phyloP scores from a whole-genome alignment of 1,140 invertebrate genomes.

The Psix sp. region DNA sequence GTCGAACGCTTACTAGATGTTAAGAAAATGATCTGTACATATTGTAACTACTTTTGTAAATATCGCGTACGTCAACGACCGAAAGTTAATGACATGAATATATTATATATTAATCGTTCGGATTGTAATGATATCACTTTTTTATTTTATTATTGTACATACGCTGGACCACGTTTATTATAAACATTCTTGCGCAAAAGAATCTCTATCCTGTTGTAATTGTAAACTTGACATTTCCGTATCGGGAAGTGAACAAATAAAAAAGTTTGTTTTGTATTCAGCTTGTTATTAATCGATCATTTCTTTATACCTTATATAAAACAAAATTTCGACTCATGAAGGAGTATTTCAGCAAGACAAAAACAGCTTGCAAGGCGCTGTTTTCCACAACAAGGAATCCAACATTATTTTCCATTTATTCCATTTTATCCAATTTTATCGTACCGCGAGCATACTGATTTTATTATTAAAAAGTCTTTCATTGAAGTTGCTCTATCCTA shows the following conservation, averaged over 20 bases:
- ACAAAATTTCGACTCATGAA: too few species aligned
- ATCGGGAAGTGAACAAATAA: constrained; percentile 45
- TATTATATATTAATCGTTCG: constrained; percentile 55
- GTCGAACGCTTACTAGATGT: constrained; percentile 76
- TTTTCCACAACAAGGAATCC: too few species aligned
- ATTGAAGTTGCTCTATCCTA: too few species aligned
- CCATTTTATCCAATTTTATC: too few species aligned
- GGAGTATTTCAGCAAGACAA: too few species aligned
- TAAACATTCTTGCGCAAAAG: constrained; percentile 54
- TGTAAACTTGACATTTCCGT: constrained; percentile 50
- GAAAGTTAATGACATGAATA: constrained; percentile 54
- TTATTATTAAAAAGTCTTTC: too few species aligned
- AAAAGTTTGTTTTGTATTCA: constrained; percentile 60
- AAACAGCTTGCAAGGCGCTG: too few species aligned
- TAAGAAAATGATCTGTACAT: constrained; percentile 74
- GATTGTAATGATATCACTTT: constrained; percentile 56
- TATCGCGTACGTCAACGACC: constrained; percentile 61
- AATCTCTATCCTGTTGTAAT: constrained; percentile 59
- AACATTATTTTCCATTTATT: too few species aligned
- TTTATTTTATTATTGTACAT: constrained; percentile 61
- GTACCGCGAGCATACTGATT: too few species aligned
- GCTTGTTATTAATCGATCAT: constrained; percentile 28
- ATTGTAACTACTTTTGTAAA: constrained; percentile 75
- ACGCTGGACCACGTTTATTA: constrained; percentile 56
- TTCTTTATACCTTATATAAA: too few species aligned